These are phyloP conservation scores for Rhabdomys pumilio DNA, from an alignment of 2,797 vertebrate species.

Conservation along the genomic window DNA sequence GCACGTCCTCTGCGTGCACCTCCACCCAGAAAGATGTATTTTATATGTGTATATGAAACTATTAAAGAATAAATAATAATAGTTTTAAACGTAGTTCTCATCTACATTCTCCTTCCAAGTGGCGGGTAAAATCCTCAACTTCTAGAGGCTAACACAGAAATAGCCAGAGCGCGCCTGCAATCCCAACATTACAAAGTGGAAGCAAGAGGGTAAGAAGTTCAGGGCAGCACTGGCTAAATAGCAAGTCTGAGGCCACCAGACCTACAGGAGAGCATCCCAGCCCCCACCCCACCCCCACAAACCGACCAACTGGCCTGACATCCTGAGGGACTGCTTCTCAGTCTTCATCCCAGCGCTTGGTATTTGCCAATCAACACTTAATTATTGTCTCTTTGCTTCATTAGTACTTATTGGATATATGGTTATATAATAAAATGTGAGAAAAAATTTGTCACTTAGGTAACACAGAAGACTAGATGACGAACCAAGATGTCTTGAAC, in stretches of 20 bases:
- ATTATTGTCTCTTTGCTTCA: background rate
- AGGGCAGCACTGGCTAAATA: background rate
- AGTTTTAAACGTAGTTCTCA: background rate
- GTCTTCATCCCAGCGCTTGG: background rate
- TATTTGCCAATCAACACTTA: background rate
- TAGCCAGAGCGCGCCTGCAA: background rate
- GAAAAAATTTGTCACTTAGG: slow-evolving; percentile 36
- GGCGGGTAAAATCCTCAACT: background rate
- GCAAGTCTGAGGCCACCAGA: background rate
- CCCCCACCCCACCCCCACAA: too few species aligned
- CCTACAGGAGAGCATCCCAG: background rate
- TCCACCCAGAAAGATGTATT: background rate
- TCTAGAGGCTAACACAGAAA: background rate
- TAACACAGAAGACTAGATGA: slow-evolving; percentile 28
- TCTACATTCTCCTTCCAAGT: slow-evolving; percentile 66
- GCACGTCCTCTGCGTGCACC: too few species aligned
- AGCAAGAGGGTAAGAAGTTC: background rate
- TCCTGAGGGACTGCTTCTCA: background rate
- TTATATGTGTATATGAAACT: background rate
- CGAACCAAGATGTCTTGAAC: slow-evolving; percentile 40
- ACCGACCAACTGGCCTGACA: background rate
- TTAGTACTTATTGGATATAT: slow-evolving; percentile 38
- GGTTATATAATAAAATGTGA: slow-evolving; percentile 50
- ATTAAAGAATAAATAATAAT: background rate
- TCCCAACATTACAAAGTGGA: background rate